Percentiles rank a stretch among this genome's conserved stretches.
These are phyloP conservation scores for Eilema sororculum DNA, from an alignment of 2,888 invertebrate species.

Conservation along the genomic window DNA sequence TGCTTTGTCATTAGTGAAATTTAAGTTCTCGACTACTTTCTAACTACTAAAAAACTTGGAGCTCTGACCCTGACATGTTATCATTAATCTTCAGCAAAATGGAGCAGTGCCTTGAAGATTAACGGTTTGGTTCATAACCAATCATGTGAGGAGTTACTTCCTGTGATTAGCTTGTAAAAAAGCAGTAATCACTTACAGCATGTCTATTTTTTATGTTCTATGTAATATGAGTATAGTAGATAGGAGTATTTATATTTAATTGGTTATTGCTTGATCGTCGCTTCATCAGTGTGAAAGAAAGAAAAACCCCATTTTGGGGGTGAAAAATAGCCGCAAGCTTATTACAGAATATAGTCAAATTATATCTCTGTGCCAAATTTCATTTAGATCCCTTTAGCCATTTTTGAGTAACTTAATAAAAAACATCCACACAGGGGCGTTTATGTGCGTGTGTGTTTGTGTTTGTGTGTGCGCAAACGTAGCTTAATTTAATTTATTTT, in stretches of 20 bases:
- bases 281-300: too few species aligned
- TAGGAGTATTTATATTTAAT: neutral
- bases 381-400: too few species aligned
- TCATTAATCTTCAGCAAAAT: constrained; percentile 5
- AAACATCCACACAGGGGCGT: too few species aligned
- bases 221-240: neutral
- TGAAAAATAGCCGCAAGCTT: too few species aligned
- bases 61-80: neutral
- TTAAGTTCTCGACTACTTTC: neutral
- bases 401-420: too few species aligned
- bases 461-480: too few species aligned
- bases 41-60: neutral
- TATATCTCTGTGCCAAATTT: too few species aligned
- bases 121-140: neutral
- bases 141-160: neutral
- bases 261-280: too few species aligned
- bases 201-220: neutral
- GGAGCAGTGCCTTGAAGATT: neutral
- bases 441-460: too few species aligned
- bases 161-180: neutral
- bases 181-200: neutral
- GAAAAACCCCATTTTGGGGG: too few species aligned
- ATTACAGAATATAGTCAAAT: too few species aligned
- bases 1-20: neutral
- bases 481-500: too few species aligned